phyloP scores from a whole-genome alignment of 2,888 invertebrate species.

The Drosophila limbata region DNA sequence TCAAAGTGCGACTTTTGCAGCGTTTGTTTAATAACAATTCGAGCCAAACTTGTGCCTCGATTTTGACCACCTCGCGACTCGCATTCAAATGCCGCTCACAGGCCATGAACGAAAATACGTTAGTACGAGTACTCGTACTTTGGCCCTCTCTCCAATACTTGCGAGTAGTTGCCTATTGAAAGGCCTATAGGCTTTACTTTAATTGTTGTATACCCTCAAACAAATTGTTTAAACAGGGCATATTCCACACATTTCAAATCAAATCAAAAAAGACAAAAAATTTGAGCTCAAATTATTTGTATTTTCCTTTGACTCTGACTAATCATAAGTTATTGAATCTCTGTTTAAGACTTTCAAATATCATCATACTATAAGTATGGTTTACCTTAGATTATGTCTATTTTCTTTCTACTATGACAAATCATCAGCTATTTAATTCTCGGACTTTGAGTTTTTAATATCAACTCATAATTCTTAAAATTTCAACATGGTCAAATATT shows the following conservation, averaged over 20 bases:
- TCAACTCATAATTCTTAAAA: not conserved
- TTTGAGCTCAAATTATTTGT: not conserved
- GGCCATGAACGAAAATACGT: slow-evolving; percentile 11
- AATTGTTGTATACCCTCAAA: slow-evolving; percentile 5
- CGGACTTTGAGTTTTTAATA: not conserved
- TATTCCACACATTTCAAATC: too few relatives aligned
- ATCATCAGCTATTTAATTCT: too few relatives aligned
- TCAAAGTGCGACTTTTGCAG: slow-evolving; percentile 46
- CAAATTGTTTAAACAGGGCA: not conserved
- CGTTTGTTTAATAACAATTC: slow-evolving; percentile 52
- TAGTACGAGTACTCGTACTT: slow-evolving; percentile 17
- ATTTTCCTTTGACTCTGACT: not conserved
- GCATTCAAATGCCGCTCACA: slow-evolving; percentile 66
- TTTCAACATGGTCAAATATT: not conserved
- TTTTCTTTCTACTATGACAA: too few relatives aligned
- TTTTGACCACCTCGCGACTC: slow-evolving; percentile 15
- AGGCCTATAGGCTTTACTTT: slow-evolving; percentile 21
- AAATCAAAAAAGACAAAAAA: not conserved
- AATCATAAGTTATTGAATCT: too few relatives aligned
- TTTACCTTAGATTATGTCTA: too few relatives aligned
- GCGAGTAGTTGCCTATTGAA: slow-evolving; percentile 28
- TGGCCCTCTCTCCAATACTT: slow-evolving; percentile 32
- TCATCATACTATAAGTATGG: not conserved
- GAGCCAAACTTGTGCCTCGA: slow-evolving; percentile 35
- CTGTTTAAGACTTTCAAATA: not conserved